Evolutionary conservation across 1,140 invertebrate species (phyloP), one percentile per base, ranked within the genome.

Genomic region (Dendroctonus ponderosae): DNA sequence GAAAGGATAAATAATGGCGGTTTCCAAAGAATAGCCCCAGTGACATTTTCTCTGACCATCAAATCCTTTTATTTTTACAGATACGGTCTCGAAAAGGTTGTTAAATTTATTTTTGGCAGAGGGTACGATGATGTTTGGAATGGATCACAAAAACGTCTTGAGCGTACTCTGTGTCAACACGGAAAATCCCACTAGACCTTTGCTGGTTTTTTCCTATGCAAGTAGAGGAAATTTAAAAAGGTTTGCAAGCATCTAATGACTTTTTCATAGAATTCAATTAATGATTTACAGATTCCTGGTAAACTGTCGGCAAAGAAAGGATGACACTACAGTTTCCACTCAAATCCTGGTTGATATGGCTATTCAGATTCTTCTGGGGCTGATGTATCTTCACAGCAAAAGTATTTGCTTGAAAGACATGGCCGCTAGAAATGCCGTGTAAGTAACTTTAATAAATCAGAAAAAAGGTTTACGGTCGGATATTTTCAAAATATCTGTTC

Each of bases 311-410:
- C 70, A 82, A 74, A 75, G 85, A 67, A 78, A 83, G 80, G 76
- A 86, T 71, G 81, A 81, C 61, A 62, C 60, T 15, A 83, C 88
- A 61, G 82, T 89, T 6, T 85, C 86, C 11, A 90, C 94, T 0
- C 87, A 94, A 72, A 93, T 96, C 74, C 81, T 97, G 54, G 93
- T 97, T 0, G 91, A 93, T 73, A 88, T 97, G 79, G 92, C 91
- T 15, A 87, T 94, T 42, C 93, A 96, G 78, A 87, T 94, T 48
- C 89, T 91, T 39, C 85, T 91, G 71, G 96, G 92, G 0, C 81
- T 97, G 57, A 89, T 92, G 67, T 96, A 94, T 79, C 83, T 98
- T 61, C 96, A 98, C 76, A 88, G 91, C 11, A 89, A 93, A 72
- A 86, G 90, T 62, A 83, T 98, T 26, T 83, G 96, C 37, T 95